Percentiles rank a stretch among this genome's conserved stretches.
These are phyloP conservation scores for Nycticebus coucang DNA, from an alignment of 2,113 vertebrate genomes.

Conservation along the genomic window DNA sequence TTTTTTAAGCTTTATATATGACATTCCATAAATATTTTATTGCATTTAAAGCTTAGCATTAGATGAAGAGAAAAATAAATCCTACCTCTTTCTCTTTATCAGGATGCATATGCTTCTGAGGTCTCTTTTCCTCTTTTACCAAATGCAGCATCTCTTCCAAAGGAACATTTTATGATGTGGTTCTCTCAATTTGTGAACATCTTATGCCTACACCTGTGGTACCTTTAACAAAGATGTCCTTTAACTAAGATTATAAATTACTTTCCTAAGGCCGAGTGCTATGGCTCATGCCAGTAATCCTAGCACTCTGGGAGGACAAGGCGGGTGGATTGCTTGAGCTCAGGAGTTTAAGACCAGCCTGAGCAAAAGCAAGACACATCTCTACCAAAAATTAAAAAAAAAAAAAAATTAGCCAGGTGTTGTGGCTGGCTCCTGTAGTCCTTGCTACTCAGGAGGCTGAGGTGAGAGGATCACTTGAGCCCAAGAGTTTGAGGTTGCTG, in stretches of 20 bases:
- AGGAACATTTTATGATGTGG: background rate
- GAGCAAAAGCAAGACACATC: too few relatives aligned
- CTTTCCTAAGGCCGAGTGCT: too few relatives aligned
- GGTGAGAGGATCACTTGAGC: too few relatives aligned
- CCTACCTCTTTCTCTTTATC: conserved; percentile 16
- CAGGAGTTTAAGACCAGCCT: too few relatives aligned
- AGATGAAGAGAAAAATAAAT: background rate
- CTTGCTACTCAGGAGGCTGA: too few relatives aligned
- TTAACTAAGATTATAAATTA: background rate
- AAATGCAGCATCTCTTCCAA: background rate
- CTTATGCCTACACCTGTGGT: background rate
- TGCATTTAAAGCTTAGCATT: conserved; percentile 13
- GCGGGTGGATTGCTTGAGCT: too few relatives aligned
- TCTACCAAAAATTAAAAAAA: too few relatives aligned
- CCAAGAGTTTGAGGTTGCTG: too few relatives aligned
- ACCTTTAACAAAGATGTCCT: background rate
- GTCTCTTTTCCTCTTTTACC: background rate
- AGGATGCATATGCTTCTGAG: background rate
- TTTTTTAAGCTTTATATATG: background rate
- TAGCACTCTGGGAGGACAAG: too few relatives aligned
- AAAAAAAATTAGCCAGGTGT: too few relatives aligned
- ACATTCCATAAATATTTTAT: background rate
- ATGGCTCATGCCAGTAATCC: too few relatives aligned
- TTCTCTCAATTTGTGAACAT: background rate
- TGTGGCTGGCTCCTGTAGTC: too few relatives aligned